A percentile compares a stretch with the other conserved stretches of the same genome.
Conservation (phyloP, 2,888 invertebrate species). For the Rhagium mordax region DNA sequence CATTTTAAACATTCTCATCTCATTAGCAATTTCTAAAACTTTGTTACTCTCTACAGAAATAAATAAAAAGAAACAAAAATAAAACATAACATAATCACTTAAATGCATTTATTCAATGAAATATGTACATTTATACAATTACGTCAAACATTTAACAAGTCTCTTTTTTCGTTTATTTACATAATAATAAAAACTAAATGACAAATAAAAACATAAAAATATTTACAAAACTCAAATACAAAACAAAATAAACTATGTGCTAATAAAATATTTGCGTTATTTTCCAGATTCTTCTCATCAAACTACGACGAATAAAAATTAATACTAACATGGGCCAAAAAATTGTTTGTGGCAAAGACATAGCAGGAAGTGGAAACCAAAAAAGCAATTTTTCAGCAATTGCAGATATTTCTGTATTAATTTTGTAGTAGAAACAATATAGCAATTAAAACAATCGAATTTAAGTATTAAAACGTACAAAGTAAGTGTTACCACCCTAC, state of each 20-base stretch:
- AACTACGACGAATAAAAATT: too few species aligned
- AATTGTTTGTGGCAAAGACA: too few species aligned
- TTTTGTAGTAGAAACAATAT: too few species aligned
- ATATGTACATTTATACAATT: conserved; percentile 36
- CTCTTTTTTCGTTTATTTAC: conserved; percentile 28
- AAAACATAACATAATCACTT: conserved; percentile 32
- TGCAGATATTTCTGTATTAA: too few species aligned
- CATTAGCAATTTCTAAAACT: too few species aligned
- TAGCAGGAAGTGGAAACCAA: too few species aligned
- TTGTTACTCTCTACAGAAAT: background rate
- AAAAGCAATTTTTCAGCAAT: too few species aligned
- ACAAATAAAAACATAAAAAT: conserved; percentile 37
- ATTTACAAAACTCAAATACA: conserved; percentile 32
- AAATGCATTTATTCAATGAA: conserved; percentile 29
- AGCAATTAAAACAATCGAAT: too few species aligned
- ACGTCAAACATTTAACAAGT: conserved; percentile 28
- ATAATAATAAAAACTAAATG: conserved; percentile 45
- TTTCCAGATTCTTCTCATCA: background rate
- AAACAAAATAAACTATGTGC: conserved; percentile 33
- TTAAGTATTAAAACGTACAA: too few species aligned
- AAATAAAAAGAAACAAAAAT: conserved; percentile 12
- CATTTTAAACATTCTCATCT: too few species aligned
- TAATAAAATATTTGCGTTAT: conserved; percentile 1
- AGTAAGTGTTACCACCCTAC: too few species aligned
- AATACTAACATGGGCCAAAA: too few species aligned